Evolutionary conservation across 2,888 invertebrate species (phyloP), one percentile per base, ranked within the genome.

Genomic region (Antheraea assamensis): DNA sequence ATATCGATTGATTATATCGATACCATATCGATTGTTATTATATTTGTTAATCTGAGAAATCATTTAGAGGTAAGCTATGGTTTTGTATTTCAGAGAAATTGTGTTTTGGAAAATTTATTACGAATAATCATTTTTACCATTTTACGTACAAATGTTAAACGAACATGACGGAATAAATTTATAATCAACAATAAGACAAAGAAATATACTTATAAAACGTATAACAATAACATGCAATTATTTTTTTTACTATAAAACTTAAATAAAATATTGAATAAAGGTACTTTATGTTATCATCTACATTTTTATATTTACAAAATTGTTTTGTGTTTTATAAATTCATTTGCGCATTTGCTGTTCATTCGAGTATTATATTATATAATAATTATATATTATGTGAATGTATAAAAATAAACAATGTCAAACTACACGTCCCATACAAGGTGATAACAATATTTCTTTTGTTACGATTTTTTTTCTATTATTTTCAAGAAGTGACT

Each of bases 211-310:
- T 58, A 31, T 21, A 71, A 73, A 75, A 73, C 73, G 70, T 73
- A 66, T 73, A 76, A 72, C 74, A 73, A 70, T 66, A 70, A 68
- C 66, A 68, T 66, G 72, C 64, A 73, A 76, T 15, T n/a, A 58
- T 3, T 58, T 71, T 47, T n/a, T 52, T 10, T 42, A 71, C 49
- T 52, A 27, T 35, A n/a, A 71, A 66, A 21, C 61, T 13, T 19
- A 30, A n/a, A 31, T 70, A 47, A 47, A 55, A 58, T 73, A 73
- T 70, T 70, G 58, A 55, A 70, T 73, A 73, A 70, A 73, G 73
- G 73, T 73, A 73, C 70, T 4, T 31, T 68, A 21, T 68, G 0
- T 68, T 68, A 68, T 35, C 35, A 68, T 68, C 68, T 68, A 68
- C 30, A 64, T 64, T 27, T 52, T 42, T 27, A 27, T 73, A 73